A percentile compares a stretch with the other conserved stretches of the same genome.
These are phyloP conservation scores for Mixornis gularis DNA, from an alignment of 2,113 vertebrate genomes.

Conservation along the genomic window DNA sequence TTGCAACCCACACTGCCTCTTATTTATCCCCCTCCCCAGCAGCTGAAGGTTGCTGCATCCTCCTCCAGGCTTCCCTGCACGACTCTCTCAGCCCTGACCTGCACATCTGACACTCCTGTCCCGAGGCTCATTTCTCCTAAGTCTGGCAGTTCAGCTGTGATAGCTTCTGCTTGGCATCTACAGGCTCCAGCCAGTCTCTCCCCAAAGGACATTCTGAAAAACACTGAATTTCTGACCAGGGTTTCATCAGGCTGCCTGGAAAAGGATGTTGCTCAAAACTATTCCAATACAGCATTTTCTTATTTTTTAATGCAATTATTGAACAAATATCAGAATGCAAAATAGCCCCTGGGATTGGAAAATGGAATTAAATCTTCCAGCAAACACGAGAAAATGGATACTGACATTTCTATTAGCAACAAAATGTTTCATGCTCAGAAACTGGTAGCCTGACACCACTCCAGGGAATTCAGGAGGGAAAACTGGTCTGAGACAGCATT, in stretches of 20 bases:
- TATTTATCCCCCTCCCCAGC: not conserved
- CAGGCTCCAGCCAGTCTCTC: slow-evolving; percentile 23
- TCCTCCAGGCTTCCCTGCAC: not conserved
- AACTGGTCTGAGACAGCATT: not conserved
- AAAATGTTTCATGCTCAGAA: slow-evolving; percentile 31
- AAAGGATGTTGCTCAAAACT: not conserved
- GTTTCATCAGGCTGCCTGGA: not conserved
- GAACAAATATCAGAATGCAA: slow-evolving; percentile 35
- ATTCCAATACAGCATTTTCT: not conserved
- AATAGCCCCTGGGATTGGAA: slow-evolving; percentile 10
- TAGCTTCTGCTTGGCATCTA: not conserved
- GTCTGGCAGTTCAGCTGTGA: not conserved
- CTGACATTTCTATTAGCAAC: slow-evolving; percentile 43
- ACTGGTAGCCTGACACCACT: not conserved
- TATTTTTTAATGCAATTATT: slow-evolving; percentile 12
- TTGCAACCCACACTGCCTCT: not conserved
- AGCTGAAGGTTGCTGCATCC: not conserved
- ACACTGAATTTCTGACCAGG: not conserved
- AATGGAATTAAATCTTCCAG: slow-evolving; percentile 48
- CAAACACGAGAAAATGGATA: slow-evolving; percentile 38
- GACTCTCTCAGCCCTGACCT: not conserved
- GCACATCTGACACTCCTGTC: not conserved
- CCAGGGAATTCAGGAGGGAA: not conserved
- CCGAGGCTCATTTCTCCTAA: not conserved
- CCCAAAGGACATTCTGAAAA: slow-evolving; percentile 4